These are phyloP conservation scores for Scrobipalpa atriplicella DNA, from an alignment of 2,888 invertebrate species.

Conservation along the genomic window DNA sequence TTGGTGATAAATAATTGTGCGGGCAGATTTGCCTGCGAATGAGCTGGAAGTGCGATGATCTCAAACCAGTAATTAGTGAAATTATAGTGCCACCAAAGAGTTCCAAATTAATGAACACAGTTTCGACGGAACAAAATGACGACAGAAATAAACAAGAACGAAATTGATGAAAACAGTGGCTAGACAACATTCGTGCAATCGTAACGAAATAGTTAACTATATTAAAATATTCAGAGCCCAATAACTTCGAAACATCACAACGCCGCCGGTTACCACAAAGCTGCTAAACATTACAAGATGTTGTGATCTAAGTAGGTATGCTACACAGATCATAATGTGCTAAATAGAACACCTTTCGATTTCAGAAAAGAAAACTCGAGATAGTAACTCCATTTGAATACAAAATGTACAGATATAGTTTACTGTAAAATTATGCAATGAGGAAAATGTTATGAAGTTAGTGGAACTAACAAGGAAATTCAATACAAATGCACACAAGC, in stretches of 20 bases:
- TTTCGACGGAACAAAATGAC: too few relatives aligned
- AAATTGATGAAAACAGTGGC: too few relatives aligned
- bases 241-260: background rate
- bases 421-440: conserved; percentile 1
- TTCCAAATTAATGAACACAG: too few relatives aligned
- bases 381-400: background rate
- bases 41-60: too few relatives aligned
- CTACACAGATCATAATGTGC: background rate
- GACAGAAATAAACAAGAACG: too few relatives aligned
- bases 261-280: background rate
- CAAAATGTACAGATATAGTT: background rate
- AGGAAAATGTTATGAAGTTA: conserved; percentile 2
- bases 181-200: too few relatives aligned
- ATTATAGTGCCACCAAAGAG: too few relatives aligned
- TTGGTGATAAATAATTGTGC: too few relatives aligned
- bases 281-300: background rate
- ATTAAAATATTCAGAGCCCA: background rate
- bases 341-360: background rate
- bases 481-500: background rate
- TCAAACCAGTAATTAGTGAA: too few relatives aligned
- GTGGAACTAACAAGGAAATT: background rate
- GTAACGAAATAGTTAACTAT: too few relatives aligned
- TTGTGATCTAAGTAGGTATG: background rate
- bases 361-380: background rate
- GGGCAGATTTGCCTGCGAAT: too few relatives aligned